Evolutionary conservation across 1,140 invertebrate species (phyloP).

Genomic region (Sminthurinus signatus): DNA sequence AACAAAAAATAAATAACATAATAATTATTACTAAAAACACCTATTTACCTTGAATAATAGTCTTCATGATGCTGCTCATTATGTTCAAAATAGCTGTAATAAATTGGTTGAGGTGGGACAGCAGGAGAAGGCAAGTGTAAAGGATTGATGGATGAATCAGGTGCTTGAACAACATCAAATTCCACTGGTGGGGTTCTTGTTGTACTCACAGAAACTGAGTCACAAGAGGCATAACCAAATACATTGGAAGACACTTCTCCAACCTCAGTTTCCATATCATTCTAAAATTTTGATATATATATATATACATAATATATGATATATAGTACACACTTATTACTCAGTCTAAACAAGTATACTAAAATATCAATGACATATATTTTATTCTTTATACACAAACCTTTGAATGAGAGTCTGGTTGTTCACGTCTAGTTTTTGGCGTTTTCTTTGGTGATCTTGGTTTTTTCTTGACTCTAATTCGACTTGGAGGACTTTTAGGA

Average conservation of each 20-base stretch:
- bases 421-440: constrained; percentile 26
- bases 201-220: constrained; percentile 29
- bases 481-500: neutral
- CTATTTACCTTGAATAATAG: constrained; percentile 47
- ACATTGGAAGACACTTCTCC: constrained; percentile 36
- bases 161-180: constrained; percentile 31
- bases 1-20: no score
- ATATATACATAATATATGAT: no score
- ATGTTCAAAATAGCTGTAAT: constrained; percentile 47
- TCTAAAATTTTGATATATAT: no score
- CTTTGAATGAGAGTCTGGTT: constrained; percentile 35
- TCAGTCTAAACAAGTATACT: neutral
- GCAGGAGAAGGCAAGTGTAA: constrained; percentile 34
- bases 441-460: constrained; percentile 27
- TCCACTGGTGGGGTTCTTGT: constrained; percentile 36
- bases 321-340: no score
- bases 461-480: constrained; percentile 26
- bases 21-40: no score
- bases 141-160: constrained; percentile 40
- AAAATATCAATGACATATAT: no score
- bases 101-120: constrained; percentile 33
- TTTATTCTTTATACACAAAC: constrained; percentile 27
- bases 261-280: no score
- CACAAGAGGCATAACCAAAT: constrained; percentile 23
- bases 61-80: constrained; percentile 40